Base-by-base conservation (phyloP, 2,113 vertebrate genomes). In the Circaetus gallicus region DNA sequence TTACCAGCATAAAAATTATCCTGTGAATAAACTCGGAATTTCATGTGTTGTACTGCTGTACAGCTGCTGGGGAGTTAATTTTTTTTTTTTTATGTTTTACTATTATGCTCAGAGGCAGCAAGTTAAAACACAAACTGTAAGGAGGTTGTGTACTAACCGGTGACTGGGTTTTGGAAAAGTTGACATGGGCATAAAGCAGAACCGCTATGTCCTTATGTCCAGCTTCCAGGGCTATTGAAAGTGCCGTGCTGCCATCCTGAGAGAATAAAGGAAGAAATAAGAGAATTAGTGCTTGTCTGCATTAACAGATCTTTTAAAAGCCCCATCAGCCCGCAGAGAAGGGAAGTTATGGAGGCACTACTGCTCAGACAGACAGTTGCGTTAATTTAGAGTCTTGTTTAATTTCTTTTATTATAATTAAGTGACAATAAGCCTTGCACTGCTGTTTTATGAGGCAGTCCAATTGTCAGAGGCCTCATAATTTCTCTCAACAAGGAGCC, bases 201-300 rank as follows among this genome's bases (percentile, higher is more conserved):
- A 99, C 98, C 0, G 99, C 99, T 47, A 99, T 99, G 97, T 99
- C 99, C 93, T 99, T 99, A 97, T 99, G 99, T 96, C 99, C 99
- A 0, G 99, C 99, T 94, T 99, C 99, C 98, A 99, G 98, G 96
- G 99, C 99, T 86, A 99, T 99, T 16, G 99, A 99, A 98, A 99
- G 98, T 16, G 99, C 99, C 8, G 99, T 99, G 82, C 99, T 99
- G 97, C 99, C 99, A 85, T 99, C 99, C 99, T 99, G 59, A 50
- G 36, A 95, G 58, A 84, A 47, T 52, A 42, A 95, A 65, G 78
- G 18, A 96, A 91, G 53, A 94, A 93, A 61, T 29, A 87, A 50
- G 85, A 31, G 61, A 86, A 71, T 86, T 53, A 83, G 31, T 74
- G 11, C 26, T 67, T 42, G 20, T 42, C n/a, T 66, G 45, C 58